A percentile compares a stretch with the other conserved stretches of the same genome.
Evolutionary conservation across 2,113 vertebrate genomes (phyloP).

Genomic region (Aegotheles bennettii): DNA sequence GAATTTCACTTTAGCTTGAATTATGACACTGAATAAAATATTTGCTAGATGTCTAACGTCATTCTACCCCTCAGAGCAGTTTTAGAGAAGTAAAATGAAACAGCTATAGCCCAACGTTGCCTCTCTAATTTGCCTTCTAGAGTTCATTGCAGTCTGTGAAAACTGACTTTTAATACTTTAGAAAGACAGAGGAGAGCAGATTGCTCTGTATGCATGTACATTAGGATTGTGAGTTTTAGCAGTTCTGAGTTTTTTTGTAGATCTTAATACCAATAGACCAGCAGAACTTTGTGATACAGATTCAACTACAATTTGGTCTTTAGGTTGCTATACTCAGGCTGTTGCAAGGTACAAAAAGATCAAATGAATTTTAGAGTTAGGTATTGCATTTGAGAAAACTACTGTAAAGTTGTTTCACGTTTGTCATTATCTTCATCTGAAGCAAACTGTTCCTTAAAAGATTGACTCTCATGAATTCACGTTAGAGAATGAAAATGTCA

Average conservation of each 20-base stretch:
- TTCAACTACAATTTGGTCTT: neutral
- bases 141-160: neutral
- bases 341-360: neutral
- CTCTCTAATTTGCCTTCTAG: neutral
- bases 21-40: constrained; percentile 6
- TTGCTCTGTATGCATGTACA: neutral
- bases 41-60: neutral
- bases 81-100: neutral
- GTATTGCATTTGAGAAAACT: neutral
- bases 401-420: neutral
- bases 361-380: neutral
- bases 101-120: neutral
- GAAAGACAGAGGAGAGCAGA: neutral
- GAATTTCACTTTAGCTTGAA: neutral
- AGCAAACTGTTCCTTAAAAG: neutral
- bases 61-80: neutral
- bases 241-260: neutral
- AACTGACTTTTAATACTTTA: neutral
- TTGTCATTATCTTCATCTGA: neutral
- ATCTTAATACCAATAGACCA: neutral
- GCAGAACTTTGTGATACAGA: neutral
- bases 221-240: neutral
- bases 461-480: neutral
- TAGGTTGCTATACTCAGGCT: neutral
- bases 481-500: neutral